Evolutionary conservation across 2,797 vertebrate species (phyloP).

Genomic region (Rhinichthys osculus): DNA sequence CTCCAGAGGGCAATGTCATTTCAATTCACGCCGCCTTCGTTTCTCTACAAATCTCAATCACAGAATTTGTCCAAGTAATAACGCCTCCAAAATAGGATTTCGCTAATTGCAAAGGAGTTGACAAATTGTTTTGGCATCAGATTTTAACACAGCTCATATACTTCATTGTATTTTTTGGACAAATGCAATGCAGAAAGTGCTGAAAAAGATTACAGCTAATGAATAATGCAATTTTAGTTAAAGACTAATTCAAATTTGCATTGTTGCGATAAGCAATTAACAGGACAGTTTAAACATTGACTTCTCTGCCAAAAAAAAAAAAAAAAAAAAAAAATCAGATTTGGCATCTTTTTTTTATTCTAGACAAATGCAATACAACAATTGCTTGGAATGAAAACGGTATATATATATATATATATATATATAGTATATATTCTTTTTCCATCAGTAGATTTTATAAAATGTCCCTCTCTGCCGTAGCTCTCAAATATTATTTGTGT

Average conservation of each 20-base stretch:
- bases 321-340: background rate
- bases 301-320: background rate
- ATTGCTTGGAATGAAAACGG: background rate
- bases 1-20: conserved; percentile 78
- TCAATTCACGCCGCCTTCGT: conserved; percentile 72
- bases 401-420: too few species aligned
- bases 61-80: conserved; percentile 82
- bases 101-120: conserved; percentile 77
- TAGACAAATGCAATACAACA: background rate
- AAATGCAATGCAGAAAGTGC: conserved; percentile 1
- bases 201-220: background rate
- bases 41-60: conserved; percentile 79
- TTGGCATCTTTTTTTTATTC: background rate
- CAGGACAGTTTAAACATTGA: background rate
- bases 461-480: background rate
- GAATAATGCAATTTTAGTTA: conserved; percentile 25
- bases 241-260: background rate
- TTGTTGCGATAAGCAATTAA: background rate
- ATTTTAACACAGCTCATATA: background rate
- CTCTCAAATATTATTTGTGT: background rate
- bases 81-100: conserved; percentile 81
- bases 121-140: conserved; percentile 11
- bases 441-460: background rate
- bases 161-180: background rate
- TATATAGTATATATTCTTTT: background rate